Base-by-base conservation (phyloP, 2,113 vertebrate species). In the Caretta caretta region DNA sequence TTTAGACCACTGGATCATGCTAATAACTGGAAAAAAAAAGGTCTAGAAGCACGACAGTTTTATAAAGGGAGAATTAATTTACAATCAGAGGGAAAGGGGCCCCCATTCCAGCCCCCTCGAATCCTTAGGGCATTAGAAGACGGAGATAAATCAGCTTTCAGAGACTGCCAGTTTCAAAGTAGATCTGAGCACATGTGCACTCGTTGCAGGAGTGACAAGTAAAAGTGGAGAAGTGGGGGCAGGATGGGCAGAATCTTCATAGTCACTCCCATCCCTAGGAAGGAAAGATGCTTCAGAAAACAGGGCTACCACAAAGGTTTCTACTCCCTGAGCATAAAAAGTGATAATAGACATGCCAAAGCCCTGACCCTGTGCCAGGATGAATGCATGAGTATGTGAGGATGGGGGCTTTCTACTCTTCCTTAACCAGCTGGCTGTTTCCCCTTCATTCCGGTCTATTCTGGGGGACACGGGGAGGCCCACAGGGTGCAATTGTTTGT, bases 21-120 rank as follows among this genome's bases (percentile, higher is more conserved):
- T 96, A 94, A 81, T 96, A 96, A 94, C 95, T 96, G 93, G 87
- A 91, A 95, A 97, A 97, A 97, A 97, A 97, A 96, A 96, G 96
- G 85, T 91, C 95, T 97, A 95, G 96, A 96, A 85, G 95, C 92
- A 89, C 75, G 88, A 90, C 95, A 94, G 94, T 94, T 95, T 95
- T 72, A 3, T 93, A 96, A 94, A 90, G 4, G 90, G 86, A 94
- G 93, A 88, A 94, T 87, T 90, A 93, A 90, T 80, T 31, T 3
- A 0, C 78, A 78, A 90, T 83, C 87, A 91, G 93, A 8, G 35
- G 0, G 0, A 89, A 94, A 83, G 42, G 42, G 38, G 92, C 80
- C 79, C 79, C 85, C 31, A 17, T 35, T 75, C 17, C 46, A 46
- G 25, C 17, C n/a, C 42, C 13, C 72, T 10, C 14, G 16, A 53